Conservation (phyloP, 2,113 vertebrate species). For the Sander vitreus region DNA sequence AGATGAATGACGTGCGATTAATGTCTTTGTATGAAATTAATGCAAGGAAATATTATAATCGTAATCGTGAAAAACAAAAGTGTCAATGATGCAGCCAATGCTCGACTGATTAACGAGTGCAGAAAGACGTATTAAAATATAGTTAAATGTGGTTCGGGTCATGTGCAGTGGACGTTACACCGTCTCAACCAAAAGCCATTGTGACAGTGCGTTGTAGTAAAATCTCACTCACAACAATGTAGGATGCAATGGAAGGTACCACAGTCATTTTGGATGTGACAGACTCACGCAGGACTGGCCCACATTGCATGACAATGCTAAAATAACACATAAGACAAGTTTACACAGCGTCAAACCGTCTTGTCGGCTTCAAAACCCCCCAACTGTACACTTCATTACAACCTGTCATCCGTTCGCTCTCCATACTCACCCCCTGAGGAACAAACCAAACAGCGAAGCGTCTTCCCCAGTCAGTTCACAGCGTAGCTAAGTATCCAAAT, state of each 20-base stretch:
- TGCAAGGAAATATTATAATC: neutral
- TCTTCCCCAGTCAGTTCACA: slow-evolving; percentile 27
- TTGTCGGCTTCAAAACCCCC: neutral
- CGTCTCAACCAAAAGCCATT: slow-evolving; percentile 50
- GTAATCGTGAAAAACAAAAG: neutral
- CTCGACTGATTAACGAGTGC: neutral
- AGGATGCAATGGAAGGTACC: slow-evolving; percentile 57
- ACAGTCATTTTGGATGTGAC: slow-evolving; percentile 32
- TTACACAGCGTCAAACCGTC: slow-evolving; percentile 26
- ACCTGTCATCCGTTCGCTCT: slow-evolving; percentile 62
- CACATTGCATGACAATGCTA: slow-evolving; percentile 17
- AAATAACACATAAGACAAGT: slow-evolving; percentile 49
- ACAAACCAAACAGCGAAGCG: slow-evolving; percentile 47
- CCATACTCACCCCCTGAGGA: slow-evolving; percentile 62
- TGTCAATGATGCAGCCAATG: neutral
- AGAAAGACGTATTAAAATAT: slow-evolving; percentile 31
- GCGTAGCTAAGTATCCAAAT: slow-evolving; percentile 26
- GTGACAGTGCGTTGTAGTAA: slow-evolving; percentile 71
- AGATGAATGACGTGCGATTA: slow-evolving; percentile 10
- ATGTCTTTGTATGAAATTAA: neutral
- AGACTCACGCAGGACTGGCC: slow-evolving; percentile 11
- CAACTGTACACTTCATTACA: slow-evolving; percentile 44
- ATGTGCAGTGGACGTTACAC: slow-evolving; percentile 46
- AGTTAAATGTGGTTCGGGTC: slow-evolving; percentile 29
- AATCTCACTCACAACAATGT: slow-evolving; percentile 73